Percentiles rank a stretch among this genome's conserved stretches.
Evolutionary conservation across 2,113 vertebrate genomes (phyloP).

Genomic region (Tragelaphus imberbis): DNA sequence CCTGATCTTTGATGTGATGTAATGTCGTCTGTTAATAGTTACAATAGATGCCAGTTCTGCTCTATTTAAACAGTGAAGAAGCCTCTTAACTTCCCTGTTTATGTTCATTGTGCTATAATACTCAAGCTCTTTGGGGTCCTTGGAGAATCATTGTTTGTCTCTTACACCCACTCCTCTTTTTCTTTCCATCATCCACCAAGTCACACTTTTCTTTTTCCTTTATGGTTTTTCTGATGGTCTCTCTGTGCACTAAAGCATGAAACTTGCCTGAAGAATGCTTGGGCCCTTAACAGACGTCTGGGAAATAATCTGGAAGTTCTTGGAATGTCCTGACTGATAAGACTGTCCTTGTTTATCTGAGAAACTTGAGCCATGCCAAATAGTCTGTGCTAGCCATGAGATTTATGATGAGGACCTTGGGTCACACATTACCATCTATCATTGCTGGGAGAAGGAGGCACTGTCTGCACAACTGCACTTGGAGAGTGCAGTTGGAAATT

Average conservation of each 20-base stretch:
- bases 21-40: neutral
- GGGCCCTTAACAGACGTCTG: neutral
- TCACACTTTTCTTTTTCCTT: neutral
- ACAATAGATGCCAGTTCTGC: neutral
- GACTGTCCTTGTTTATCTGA: neutral
- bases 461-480: fast-evolving
- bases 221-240: neutral
- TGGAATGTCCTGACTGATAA: neutral
- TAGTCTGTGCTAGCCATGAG: neutral
- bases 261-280: neutral
- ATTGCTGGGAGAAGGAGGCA: neutral
- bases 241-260: neutral
- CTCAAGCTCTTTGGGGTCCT: too few relatives aligned
- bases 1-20: neutral
- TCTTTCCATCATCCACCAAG: neutral
- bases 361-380: neutral
- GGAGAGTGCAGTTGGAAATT: too few relatives aligned
- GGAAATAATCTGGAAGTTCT: neutral
- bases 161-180: neutral
- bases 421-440: neutral
- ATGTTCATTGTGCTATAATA: neutral
- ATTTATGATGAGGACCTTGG: neutral
- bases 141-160: neutral
- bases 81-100: neutral
- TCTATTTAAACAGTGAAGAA: neutral